Evolutionary conservation across 2,113 vertebrate genomes (phyloP).

Genomic region (Rhinogobius similis): DNA sequence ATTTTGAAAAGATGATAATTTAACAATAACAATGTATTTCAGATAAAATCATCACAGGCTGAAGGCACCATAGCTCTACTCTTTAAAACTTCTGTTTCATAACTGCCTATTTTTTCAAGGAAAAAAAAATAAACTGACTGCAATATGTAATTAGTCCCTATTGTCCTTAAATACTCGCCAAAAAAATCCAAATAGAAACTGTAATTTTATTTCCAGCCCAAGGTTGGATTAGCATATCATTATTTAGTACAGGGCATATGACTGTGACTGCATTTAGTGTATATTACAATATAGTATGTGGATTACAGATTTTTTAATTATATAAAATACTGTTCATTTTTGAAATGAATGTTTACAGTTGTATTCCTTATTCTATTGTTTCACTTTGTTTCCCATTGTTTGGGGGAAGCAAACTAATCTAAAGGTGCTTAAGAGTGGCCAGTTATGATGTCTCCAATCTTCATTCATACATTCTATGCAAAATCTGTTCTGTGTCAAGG

Average conservation of each 20-base stretch:
- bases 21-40: slow-evolving; percentile 21
- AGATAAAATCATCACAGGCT: slow-evolving; percentile 28
- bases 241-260: slow-evolving; percentile 58
- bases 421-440: slow-evolving; percentile 77
- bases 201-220: slow-evolving; percentile 36
- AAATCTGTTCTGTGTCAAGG: slow-evolving; percentile 59
- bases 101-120: not conserved
- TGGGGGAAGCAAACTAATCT: slow-evolving; percentile 60
- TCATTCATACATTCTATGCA: slow-evolving; percentile 79
- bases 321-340: slow-evolving; percentile 37
- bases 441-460: slow-evolving; percentile 69
- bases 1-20: slow-evolving; percentile 52
- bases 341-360: slow-evolving; percentile 40
- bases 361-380: slow-evolving; percentile 42
- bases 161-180: slow-evolving; percentile 28
- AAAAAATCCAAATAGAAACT: slow-evolving; percentile 24
- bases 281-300: slow-evolving; percentile 37
- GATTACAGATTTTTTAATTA: slow-evolving; percentile 15
- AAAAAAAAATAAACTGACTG: slow-evolving; percentile 37
- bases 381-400: slow-evolving; percentile 52
- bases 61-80: slow-evolving; percentile 39
- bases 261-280: slow-evolving; percentile 69
- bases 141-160: slow-evolving; percentile 54
- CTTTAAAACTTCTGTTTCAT: slow-evolving; percentile 2
- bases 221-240: slow-evolving; percentile 40